Base-by-base conservation (phyloP, 2,113 vertebrate species). In the Benitochromis conjunctus region DNA sequence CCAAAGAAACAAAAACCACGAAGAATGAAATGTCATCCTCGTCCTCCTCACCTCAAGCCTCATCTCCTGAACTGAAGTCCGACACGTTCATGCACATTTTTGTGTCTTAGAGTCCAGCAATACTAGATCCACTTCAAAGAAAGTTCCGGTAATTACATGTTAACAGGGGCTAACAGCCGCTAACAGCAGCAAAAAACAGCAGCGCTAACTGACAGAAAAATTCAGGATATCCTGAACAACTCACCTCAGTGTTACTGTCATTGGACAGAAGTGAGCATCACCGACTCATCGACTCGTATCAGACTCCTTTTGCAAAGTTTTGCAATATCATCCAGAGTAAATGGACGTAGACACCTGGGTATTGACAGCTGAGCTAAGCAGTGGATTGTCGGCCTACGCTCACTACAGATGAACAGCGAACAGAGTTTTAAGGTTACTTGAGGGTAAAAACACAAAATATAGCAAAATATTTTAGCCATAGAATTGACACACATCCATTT, bases 201-300 rank as follows among this genome's bases (percentile, higher is more conserved):
- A 26, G 26, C 26, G 26, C 29, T 62, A 19, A 6, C 58, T 62
- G 58, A 62, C 0, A 3, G 9, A 34, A 34, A 34, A 62, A 62
- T 19, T 34, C 60, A 64, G 18, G 60, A 64, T 64, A 64, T 64
- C 31, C 60, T 64, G 31, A 64, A 64, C 10, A 64, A 36, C 60
- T 64, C 18, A 29, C 29, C 29, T 29, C 29, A 29, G 29, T 29
- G 4, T 62, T n/a, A 9, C 31, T n/a, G 31, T 62, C 31, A 36
- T 12, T 62, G 0, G 58, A 62, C 31, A 62, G 31, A 62, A 62
- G 31, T n/a, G 58, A 62, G 58, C 31, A 36, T 62, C 58, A 62
- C 18, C 0, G 9, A 62, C 18, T n/a, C 58, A 12, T n/a, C 5
- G 31, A 62, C 58, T 18, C 0, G 1, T 64, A 12, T 64, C 31